A percentile compares a stretch with the other conserved stretches of the same genome.
These are phyloP conservation scores for Botia kubotai DNA, from an alignment of 2,797 vertebrate species.

Conservation along the genomic window DNA sequence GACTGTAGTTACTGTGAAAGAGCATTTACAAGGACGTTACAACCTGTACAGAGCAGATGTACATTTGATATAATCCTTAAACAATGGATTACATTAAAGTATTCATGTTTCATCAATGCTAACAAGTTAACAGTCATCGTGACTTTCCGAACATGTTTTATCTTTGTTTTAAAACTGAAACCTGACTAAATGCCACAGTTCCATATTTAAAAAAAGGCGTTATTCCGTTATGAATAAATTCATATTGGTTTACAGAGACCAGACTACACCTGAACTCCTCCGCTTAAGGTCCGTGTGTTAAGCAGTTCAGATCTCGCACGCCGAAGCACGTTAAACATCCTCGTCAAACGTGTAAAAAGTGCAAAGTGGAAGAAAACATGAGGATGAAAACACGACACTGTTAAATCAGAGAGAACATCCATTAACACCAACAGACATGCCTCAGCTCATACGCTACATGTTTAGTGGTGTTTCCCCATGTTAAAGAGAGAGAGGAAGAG, in stretches of 20 bases:
- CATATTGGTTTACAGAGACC: neutral
- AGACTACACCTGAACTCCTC: slow-evolving; percentile 4
- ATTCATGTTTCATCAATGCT: neutral
- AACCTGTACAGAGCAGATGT: neutral
- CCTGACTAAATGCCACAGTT: slow-evolving; percentile 1
- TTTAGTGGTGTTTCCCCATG: neutral
- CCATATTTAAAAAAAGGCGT: slow-evolving; percentile 18
- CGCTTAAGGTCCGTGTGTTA: neutral
- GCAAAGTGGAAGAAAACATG: slow-evolving; percentile 33
- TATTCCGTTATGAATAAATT: slow-evolving; percentile 5
- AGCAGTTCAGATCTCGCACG: slow-evolving; percentile 36
- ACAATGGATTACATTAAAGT: neutral
- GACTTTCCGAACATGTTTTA: neutral
- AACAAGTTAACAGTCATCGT: neutral
- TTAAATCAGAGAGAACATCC: slow-evolving; percentile 24
- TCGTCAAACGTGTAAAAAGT: slow-evolving; percentile 47
- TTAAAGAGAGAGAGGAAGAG: no score
- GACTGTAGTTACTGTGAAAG: neutral
- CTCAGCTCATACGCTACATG: slow-evolving; percentile 4
- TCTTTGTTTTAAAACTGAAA: slow-evolving; percentile 2
- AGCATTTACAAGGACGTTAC: neutral
- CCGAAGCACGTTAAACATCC: neutral
- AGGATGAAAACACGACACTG: neutral
- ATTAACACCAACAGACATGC: slow-evolving; percentile 20
- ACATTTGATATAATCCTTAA: slow-evolving; percentile 4